These are phyloP conservation scores for Pyrochroa serraticornis DNA, from an alignment of 2,888 invertebrate species.

Conservation along the genomic window DNA sequence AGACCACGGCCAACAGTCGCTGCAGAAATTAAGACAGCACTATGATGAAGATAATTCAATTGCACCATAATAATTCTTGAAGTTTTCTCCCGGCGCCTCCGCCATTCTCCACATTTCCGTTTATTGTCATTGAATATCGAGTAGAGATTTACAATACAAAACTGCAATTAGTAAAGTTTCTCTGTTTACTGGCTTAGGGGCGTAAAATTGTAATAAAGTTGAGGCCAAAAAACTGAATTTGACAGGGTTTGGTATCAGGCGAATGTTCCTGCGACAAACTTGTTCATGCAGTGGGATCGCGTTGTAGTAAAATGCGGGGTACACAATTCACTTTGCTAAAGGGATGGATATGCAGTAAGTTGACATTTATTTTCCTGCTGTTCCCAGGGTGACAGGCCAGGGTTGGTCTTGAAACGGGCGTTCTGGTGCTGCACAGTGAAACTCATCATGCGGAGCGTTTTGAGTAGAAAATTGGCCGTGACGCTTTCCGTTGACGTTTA, in stretches of 20 bases:
- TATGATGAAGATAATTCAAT: too few relatives aligned
- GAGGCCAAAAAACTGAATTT: not conserved
- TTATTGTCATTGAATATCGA: not conserved
- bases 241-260: too few relatives aligned
- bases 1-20: not conserved
- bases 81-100: not conserved
- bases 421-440: constrained; percentile 4
- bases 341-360: not conserved
- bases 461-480: constrained; percentile 19
- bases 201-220: too few relatives aligned
- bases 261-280: not conserved
- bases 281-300: not conserved
- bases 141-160: too few relatives aligned
- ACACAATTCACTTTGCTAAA: not conserved
- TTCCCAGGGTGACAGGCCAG: not conserved
- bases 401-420: constrained; percentile 1
- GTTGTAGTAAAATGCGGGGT: not conserved
- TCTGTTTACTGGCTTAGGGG: too few relatives aligned
- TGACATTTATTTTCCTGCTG: constrained; percentile 1
- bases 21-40: not conserved
- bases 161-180: too few relatives aligned
- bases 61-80: too few relatives aligned
- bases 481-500: constrained; percentile 25
- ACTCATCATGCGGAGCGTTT: constrained; percentile 12
- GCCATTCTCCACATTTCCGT: not conserved